Evolutionary conservation across 2,797 vertebrate species (phyloP).

Genomic region (Melanotaenia pygmaea): DNA sequence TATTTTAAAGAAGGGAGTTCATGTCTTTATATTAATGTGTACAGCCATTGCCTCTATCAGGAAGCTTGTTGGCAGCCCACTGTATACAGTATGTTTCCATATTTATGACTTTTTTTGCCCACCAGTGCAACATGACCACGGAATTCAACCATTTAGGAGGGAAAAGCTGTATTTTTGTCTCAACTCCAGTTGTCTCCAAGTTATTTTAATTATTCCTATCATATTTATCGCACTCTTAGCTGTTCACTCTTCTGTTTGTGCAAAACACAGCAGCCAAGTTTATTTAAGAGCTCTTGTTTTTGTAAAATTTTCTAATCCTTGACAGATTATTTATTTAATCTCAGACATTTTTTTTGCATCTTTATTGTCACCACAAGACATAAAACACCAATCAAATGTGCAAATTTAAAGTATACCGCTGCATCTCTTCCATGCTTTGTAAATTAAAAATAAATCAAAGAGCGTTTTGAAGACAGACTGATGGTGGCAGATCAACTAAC

Average conservation of each 20-base stretch:
- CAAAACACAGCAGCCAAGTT: background rate
- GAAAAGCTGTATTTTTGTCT: background rate
- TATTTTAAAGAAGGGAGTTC: no score
- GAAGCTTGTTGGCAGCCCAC: no score
- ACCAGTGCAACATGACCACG: no score
- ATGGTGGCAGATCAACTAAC: conserved; percentile 9
- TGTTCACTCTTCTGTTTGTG: background rate
- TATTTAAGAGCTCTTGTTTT: background rate
- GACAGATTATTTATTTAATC: background rate
- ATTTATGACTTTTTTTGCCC: no score
- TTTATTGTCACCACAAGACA: conserved; percentile 1
- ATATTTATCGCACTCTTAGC: background rate
- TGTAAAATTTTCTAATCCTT: background rate
- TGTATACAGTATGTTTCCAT: no score
- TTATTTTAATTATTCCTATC: background rate
- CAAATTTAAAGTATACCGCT: conserved; percentile 5
- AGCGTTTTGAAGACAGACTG: conserved; percentile 20
- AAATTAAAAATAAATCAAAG: conserved; percentile 39
- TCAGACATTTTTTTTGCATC: background rate
- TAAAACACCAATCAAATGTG: conserved; percentile 15
- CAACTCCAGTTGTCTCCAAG: background rate
- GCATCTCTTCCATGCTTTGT: background rate
- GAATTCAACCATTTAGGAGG: no score
- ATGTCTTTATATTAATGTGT: no score
- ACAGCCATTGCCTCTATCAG: no score